Conservation (phyloP, 2,888 invertebrate genomes). For the Entomobrya multifasciata region DNA sequence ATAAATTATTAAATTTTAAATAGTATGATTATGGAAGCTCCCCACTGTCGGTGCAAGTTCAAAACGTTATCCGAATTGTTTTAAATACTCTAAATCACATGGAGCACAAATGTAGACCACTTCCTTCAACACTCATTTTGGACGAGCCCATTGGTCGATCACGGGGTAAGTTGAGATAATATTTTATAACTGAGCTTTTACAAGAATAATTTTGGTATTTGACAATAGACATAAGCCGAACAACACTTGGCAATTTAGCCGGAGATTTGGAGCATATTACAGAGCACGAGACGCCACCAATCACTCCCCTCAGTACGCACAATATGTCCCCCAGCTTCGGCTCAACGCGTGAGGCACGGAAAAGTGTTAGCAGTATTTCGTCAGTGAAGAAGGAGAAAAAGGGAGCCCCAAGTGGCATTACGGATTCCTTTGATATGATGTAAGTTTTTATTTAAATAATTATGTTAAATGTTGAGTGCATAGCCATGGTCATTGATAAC, state of each 20-base stretch:
- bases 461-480: not conserved
- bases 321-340: constrained; percentile 71
- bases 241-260: constrained; percentile 53
- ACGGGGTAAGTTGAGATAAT: constrained; percentile 83
- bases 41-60: constrained; percentile 84
- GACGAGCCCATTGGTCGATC: constrained; percentile 87
- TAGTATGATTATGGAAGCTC: constrained; percentile 82
- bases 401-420: constrained; percentile 43
- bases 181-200: not conserved
- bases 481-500: no score
- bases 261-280: constrained; percentile 78
- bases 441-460: constrained; percentile 21
- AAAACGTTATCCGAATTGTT: constrained; percentile 92
- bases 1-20: constrained; percentile 54
- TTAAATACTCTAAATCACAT: constrained; percentile 95
- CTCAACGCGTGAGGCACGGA: constrained; percentile 67
- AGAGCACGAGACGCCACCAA: constrained; percentile 79
- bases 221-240: constrained; percentile 46
- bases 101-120: constrained; percentile 93
- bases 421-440: constrained; percentile 77
- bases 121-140: constrained; percentile 90
- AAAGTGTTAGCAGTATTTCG: constrained; percentile 76
- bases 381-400: constrained; percentile 65
- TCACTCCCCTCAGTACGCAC: constrained; percentile 75
- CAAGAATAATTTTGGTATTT: constrained; percentile 5